phyloP scores from a whole-genome alignment of 2,797 vertebrate species.

The Amazona finschi region DNA sequence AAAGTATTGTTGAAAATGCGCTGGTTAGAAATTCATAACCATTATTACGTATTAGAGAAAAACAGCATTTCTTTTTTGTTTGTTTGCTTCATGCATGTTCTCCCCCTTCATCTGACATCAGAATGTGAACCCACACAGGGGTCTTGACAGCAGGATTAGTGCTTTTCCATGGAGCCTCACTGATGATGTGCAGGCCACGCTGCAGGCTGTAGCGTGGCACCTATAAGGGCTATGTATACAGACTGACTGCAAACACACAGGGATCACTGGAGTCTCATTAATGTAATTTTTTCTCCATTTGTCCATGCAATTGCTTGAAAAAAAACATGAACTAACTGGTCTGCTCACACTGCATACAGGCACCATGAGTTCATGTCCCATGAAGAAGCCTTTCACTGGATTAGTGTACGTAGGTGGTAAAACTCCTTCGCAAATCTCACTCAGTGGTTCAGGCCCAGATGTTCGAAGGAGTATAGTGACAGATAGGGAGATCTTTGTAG shows the following conservation, averaged over 20 bases:
- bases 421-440: not conserved
- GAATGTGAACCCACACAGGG: not conserved
- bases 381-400: accelerated
- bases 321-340: not conserved
- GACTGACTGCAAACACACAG: not conserved
- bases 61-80: accelerated
- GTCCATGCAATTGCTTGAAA: not conserved
- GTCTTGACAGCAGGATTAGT: not conserved
- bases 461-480: not conserved
- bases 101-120: not conserved
- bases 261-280: not conserved
- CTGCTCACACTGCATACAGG: not conserved
- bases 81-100: not conserved
- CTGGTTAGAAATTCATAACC: not conserved
- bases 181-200: not conserved
- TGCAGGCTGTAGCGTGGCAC: not conserved
- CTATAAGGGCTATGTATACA: not conserved
- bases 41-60: not conserved
- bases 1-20: not conserved
- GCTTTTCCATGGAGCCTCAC: not conserved
- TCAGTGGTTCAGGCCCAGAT: not conserved
- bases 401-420: not conserved
- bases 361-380: not conserved
- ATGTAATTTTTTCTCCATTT: not conserved
- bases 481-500: not conserved